Percentiles rank a stretch among this genome's conserved stretches.
Evolutionary conservation across 2,113 vertebrate species (phyloP).

Genomic region (Caloenas nicobarica): DNA sequence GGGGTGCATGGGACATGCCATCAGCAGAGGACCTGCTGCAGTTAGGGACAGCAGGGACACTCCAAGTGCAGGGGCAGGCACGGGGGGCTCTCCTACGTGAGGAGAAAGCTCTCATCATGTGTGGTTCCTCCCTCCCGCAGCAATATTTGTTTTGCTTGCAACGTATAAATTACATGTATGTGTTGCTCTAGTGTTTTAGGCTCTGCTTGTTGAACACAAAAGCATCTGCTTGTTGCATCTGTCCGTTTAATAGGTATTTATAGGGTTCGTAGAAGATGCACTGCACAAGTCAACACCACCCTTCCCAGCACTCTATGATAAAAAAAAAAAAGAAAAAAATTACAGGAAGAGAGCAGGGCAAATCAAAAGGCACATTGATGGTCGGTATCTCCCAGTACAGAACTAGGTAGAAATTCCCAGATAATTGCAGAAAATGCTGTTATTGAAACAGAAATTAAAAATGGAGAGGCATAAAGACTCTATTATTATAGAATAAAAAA

Average conservation of each 20-base stretch:
- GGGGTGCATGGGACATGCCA: too few species aligned
- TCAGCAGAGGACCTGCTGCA: neutral
- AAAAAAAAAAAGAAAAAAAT: neutral
- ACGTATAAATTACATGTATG: neutral
- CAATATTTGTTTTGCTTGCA: neutral
- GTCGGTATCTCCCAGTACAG: neutral
- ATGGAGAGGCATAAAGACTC: neutral
- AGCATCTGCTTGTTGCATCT: neutral
- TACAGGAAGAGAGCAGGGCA: neutral
- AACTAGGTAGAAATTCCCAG: neutral
- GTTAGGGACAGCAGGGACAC: neutral
- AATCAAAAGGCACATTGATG: neutral
- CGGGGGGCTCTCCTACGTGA: neutral
- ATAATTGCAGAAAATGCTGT: neutral
- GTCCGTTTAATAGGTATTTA: neutral
- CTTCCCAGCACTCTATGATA: neutral
- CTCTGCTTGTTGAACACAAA: neutral
- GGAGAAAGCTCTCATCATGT: neutral
- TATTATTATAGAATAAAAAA: neutral
- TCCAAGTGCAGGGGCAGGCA: fast-evolving
- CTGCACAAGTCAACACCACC: neutral
- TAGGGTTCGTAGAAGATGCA: neutral
- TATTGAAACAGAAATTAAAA: neutral
- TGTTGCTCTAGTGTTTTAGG: neutral
- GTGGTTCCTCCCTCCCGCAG: neutral